Base-by-base conservation (phyloP, 2,888 invertebrate species). In the Arrhopalites spinosus region DNA sequence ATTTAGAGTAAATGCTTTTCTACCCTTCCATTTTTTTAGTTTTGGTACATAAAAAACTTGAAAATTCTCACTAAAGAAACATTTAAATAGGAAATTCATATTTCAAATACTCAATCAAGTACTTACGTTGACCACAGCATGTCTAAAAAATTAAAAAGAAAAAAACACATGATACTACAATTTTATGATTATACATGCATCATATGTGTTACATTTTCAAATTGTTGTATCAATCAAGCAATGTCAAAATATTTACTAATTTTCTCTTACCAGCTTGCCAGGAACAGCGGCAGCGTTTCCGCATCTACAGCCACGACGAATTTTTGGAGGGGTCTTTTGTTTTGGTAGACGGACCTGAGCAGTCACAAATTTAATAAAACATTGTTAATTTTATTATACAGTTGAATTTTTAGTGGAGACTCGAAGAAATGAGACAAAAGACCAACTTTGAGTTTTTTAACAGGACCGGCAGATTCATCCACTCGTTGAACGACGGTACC, bases 281-380 rank as follows among this genome's bases (percentile, higher is more conserved):
- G 95, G 95, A 23, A 92, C 92, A 0, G 93, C 90, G 0, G 95
- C 94, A 0, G 95, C 93, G 86, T 94, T 93, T 2, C 96, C 96
- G 87, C 96, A 96, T 77, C 95, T 89, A 85, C 96, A 96, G 17
- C 94, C 93, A 70, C 73, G 67, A 29, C 76, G 67, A 20, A 71
- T 59, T 27, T 71, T 71, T 0, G 67, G 61, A 1, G 66, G 72
- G 0, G 68, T 68, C 53, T 73, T 76, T 25, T 67, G 72, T n/a
- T 76, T 76, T 29, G 76, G 76, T 50, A 76, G 63, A 47, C 76
- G 72, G 23, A 76, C 76, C 76, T 76, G 27, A 5, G 23, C 3
- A 47, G 17, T 15, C n/a, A 64, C 13, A 23, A 25, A 15, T n/a
- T 20, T 30, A 36, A 63, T 27, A 63, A 63, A 20, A 59, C n/a